Evolutionary conservation across 2,113 vertebrate species (phyloP), one percentile per base, ranked within the genome.

Genomic region (Crocuta crocuta): DNA sequence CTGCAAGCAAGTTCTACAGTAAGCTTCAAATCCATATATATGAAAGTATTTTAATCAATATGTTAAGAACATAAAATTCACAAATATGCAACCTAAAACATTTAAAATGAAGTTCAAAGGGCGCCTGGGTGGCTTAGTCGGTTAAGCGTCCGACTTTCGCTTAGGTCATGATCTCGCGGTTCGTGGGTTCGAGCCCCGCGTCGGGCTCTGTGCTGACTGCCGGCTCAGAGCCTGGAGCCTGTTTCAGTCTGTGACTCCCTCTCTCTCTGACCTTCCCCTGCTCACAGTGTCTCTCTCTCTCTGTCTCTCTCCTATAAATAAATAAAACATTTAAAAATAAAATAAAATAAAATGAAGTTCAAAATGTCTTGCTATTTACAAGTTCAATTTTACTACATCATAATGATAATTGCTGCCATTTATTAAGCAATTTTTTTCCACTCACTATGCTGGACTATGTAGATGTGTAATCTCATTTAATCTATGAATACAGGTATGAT

Each of bases 11-110:
- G 4, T 66, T 65, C 19, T 26, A 2, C 15, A 73, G 10, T 58
- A 94, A 84, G 91, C 43, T 94, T 84, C n/a, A 95, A 89, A 91
- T 73, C 55, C 55, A 91, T 17, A 70, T 48, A 16, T 63, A 33
- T 21, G 21, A 88, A 35, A 11, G 1, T 16, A 48, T 65, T 92
- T 92, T 76, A 97, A 43, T 7, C 10, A 96, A 19, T 53, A 63
- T 1, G 35, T 43, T 48, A 89, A 21, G 7, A 92, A 81, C 4
- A 19, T 70, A 50, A 48, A 91, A 93, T 68, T 80, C 9, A 63
- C 74, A 68, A 61, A 50, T 1, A 68, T 31, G 78, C 66, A 79
- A 84, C 78, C n/a, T 50, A 58, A 83, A 79, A 26, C 19, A 1
- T 79, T 74, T 79, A 84, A 94, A 96, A 87, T 79, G 21, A 96